Base-by-base conservation (phyloP, 2,888 invertebrate genomes). In the Protophormia terraenovae region DNA sequence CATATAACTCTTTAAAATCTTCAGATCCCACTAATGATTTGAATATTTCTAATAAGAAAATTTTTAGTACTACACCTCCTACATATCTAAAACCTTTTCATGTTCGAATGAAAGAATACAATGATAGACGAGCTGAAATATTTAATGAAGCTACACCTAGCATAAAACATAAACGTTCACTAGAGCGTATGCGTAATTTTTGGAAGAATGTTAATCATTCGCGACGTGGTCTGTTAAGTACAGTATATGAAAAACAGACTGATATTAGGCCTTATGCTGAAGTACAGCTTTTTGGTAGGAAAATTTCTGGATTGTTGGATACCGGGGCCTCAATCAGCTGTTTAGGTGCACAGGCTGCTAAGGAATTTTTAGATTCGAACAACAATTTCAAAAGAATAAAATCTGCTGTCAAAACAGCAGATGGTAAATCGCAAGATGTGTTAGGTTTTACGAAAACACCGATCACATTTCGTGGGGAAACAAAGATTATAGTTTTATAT, bases 261-360 rank as follows among this genome's bases (percentile, higher is more conserved):
- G 73, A 73, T 14, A 60, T 27, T n/a, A n/a, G n/a, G n/a, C n/a
- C 58, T 72, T 24, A 53, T 7, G 1, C n/a, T n/a, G n/a, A n/a
- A n/a, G n/a, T n/a, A n/a, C n/a, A n/a, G n/a, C n/a, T 72, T 24
- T 72, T 55, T 58, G 55, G n/a, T n/a, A 10, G 41, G 16, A 45
- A 16, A 3, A 29, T 14, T 12, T 6, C 29, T 16, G 47, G 66
- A 0, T 7, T 66, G 16, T 41, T 58, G 2, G 71, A 72, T 38
- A 72, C 71, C 1, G 71, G 71, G 4, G 71, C 71, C 1, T 58
- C 60, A 4, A 16, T 73, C 3, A 73, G 58, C 19, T 73, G 72
- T 35, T 32, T 69, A 50, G 67, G 50, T 2, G 6, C 35, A 3
- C 12, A 38, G 22, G 35, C 71, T 24, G 71, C 53, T 22, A 8